Evolutionary conservation across 2,113 vertebrate species (phyloP), one percentile per base, ranked within the genome.

Genomic region (Lasiurus cinereus): DNA sequence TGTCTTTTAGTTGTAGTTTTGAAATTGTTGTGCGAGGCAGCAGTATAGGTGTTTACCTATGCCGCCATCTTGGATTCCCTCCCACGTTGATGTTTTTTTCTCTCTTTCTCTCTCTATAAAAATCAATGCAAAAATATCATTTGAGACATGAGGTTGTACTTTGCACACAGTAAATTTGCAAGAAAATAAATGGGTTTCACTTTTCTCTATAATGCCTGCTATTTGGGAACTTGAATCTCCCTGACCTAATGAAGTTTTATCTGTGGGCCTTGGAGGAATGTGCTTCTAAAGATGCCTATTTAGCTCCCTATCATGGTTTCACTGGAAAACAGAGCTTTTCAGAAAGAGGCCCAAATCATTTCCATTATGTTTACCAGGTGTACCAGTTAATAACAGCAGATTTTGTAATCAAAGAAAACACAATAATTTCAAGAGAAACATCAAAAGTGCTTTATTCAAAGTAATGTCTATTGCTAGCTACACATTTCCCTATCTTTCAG

Each of bases 251-350:
- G 39, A 84, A 82, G 24, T 86, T 64, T 46, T 85, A n/a, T 46
- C n/a, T 95, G 11, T 24, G 86, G 56, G 80, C 31, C 54, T 36
- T 62, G 72, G 69, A 91, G 33, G 72, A 5, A 21, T 92, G 24
- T 56, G 72, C 66, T 67, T 66, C 31, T 39, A 54, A 27, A 52
- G 18, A 31, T 43, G 29, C 8, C 3, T 12, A 10, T 59, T 89
- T 73, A 64, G 50, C 12, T 93, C 56, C 87, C 54, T 1, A 0
- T 76, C 33, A 21, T 46, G 50, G 67, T 39, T 88, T 16, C n/a
- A 18, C 62, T 31, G 24, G 72, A 22, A 89, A 86, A 79, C 5
- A 62, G 39, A 95, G 52, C 22, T 52, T 95, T 95, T 94, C 31
- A 66, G n/a, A 74, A 85, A 56, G 59, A 27, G n/a, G 50, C 18